Conservation (phyloP, 2,113 vertebrate species). For the Tichodroma muraria region DNA sequence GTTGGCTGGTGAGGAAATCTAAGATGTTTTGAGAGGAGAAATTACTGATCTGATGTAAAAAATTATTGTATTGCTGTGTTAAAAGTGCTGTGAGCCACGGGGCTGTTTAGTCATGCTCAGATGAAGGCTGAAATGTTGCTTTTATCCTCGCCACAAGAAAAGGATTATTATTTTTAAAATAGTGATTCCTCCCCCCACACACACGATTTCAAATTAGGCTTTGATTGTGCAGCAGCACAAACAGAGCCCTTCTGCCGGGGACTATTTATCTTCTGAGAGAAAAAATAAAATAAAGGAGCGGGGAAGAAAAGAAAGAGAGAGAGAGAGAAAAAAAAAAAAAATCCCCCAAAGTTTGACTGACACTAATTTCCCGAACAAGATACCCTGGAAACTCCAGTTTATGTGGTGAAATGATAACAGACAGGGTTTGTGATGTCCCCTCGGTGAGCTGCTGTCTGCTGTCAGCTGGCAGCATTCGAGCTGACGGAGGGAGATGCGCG, state of each 20-base stretch:
- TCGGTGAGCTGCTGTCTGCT: conserved; percentile 87
- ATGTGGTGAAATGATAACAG: conserved; percentile 94
- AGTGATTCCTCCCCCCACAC: not conserved
- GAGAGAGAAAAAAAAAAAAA: not conserved
- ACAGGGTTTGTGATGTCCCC: conserved; percentile 95
- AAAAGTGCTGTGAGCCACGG: rapidly evolving
- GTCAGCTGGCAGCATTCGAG: conserved; percentile 95
- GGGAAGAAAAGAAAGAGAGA: not conserved
- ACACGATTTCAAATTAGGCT: not conserved
- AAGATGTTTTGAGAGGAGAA: not conserved
- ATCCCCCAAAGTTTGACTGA: conserved; percentile 95
- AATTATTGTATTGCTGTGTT: not conserved
- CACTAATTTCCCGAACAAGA: conserved; percentile 96
- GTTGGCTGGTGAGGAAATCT: not conserved
- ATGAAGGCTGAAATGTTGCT: not conserved
- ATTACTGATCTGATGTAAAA: not conserved
- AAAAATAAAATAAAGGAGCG: not conserved
- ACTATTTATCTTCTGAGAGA: conserved; percentile 76
- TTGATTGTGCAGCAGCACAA: not conserved
- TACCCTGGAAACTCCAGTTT: conserved; percentile 88
- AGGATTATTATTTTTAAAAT: conserved; percentile 10
- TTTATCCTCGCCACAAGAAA: not conserved
- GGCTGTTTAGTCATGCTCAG: not conserved
- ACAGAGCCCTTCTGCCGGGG: conserved; percentile 39
- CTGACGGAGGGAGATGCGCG: conserved; percentile 87